Evolutionary conservation across 2,113 vertebrate species (phyloP).

Genomic region (Percina caprodes): DNA sequence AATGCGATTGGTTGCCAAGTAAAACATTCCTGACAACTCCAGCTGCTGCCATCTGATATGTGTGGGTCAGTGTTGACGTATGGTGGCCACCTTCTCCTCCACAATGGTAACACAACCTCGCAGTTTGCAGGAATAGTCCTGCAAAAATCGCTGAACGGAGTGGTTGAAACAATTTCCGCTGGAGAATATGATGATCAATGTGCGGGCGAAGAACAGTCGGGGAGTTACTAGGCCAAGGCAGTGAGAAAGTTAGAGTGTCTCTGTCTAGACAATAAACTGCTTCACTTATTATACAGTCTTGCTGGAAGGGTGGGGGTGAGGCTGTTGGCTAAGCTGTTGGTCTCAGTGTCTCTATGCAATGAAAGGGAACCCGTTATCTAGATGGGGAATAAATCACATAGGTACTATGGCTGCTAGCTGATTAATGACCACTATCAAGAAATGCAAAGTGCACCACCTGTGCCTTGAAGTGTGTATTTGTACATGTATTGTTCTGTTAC

Average conservation of each 20-base stretch:
- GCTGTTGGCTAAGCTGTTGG: slow-evolving; percentile 29
- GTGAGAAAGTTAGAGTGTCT: slow-evolving; percentile 34
- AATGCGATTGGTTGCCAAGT: slow-evolving; percentile 23
- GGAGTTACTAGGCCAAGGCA: slow-evolving; percentile 52
- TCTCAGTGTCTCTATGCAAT: slow-evolving; percentile 53
- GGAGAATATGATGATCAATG: slow-evolving; percentile 69
- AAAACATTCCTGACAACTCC: slow-evolving; percentile 20
- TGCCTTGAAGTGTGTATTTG: slow-evolving; percentile 6
- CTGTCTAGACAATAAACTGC: slow-evolving; percentile 77
- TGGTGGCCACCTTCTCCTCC: neutral
- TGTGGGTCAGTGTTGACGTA: slow-evolving; percentile 9
- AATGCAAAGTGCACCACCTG: slow-evolving; percentile 8
- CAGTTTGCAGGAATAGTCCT: neutral
- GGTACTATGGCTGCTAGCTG: slow-evolving; percentile 43
- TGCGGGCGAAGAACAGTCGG: slow-evolving; percentile 37
- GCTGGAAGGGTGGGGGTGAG: slow-evolving; percentile 14
- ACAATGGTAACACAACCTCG: neutral
- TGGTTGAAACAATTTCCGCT: slow-evolving; percentile 40
- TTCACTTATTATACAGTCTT: slow-evolving; percentile 60
- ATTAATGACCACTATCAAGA: slow-evolving; percentile 64
- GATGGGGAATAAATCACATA: slow-evolving; percentile 48
- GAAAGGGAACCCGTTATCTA: slow-evolving; percentile 39
- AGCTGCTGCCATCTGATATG: slow-evolving; percentile 25
- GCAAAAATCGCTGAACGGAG: slow-evolving; percentile 20
- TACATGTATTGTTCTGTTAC: neutral